phyloP scores from a whole-genome alignment of 2,888 invertebrate species.

The Ophion costatus region DNA sequence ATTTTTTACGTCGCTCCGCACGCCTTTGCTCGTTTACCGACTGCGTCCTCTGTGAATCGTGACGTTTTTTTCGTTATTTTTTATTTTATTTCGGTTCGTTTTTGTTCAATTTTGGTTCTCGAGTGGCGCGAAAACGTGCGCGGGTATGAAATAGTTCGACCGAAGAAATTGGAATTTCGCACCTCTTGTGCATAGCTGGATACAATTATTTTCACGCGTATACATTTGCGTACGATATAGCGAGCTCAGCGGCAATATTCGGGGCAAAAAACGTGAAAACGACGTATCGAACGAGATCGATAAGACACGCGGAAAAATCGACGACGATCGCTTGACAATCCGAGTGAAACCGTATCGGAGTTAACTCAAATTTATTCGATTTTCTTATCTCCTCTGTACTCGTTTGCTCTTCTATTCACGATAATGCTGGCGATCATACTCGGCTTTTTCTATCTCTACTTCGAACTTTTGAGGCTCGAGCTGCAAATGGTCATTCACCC shows the following conservation, averaged over 20 bases:
- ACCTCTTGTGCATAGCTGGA: too few relatives aligned
- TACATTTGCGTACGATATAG: too few relatives aligned
- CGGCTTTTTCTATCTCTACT: constrained; percentile 78
- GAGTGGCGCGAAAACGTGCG: too few relatives aligned
- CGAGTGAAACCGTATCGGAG: background rate
- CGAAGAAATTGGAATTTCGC: too few relatives aligned
- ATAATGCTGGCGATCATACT: constrained; percentile 77
- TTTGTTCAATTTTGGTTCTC: background rate
- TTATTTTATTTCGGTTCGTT: too few relatives aligned
- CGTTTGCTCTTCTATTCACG: background rate
- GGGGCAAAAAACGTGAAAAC: constrained; percentile 3
- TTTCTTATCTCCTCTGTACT: background rate
- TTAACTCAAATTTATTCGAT: background rate
- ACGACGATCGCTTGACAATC: background rate
- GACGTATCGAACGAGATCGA: background rate
- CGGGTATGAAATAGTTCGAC: too few relatives aligned
- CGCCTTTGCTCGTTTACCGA: constrained; percentile 29
- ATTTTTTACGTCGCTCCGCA: constrained; percentile 47
- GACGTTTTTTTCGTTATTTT: constrained; percentile 14
- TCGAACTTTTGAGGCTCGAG: constrained; percentile 77
- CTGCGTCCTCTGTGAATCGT: background rate
- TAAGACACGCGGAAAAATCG: constrained; percentile 3
- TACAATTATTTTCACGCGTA: too few relatives aligned
- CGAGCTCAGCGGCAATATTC: background rate
- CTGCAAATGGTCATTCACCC: constrained; percentile 77